Conservation (phyloP, 2,113 vertebrate genomes). For the Rafetus swinhoei region DNA sequence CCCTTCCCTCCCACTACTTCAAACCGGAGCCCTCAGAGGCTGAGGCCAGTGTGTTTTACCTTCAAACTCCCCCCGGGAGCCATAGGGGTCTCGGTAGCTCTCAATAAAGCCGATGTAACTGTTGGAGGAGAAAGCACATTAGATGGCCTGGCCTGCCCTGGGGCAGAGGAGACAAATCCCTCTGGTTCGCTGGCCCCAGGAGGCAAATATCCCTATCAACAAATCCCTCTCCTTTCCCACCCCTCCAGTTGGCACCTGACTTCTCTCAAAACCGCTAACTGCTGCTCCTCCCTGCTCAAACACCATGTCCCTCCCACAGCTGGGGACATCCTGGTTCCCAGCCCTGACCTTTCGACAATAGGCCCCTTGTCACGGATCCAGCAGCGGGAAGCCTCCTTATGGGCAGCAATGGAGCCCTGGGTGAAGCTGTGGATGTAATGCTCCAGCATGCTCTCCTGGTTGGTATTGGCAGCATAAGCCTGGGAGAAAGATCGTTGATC, state of each 20-base stretch:
- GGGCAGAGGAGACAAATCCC: background rate
- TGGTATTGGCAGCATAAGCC: slow-evolving; percentile 86
- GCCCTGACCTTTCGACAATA: slow-evolving; percentile 90
- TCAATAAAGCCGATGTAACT: slow-evolving; percentile 96
- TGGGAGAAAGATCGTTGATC: slow-evolving; percentile 29
- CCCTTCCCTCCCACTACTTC: background rate
- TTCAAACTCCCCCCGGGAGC: slow-evolving; percentile 95
- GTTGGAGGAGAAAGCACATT: slow-evolving; percentile 25
- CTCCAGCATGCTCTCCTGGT: slow-evolving; percentile 87
- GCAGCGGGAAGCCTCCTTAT: slow-evolving; percentile 90
- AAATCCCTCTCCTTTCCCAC: background rate
- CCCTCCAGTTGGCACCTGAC: background rate
- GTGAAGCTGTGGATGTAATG: slow-evolving; percentile 87
- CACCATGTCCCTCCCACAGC: background rate
- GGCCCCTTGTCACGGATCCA: slow-evolving; percentile 95
- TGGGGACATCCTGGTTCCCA: background rate
- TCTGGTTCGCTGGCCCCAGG: background rate
- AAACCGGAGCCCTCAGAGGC: background rate
- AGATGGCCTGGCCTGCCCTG: background rate
- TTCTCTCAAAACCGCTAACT: background rate
- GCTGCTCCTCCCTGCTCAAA: background rate
- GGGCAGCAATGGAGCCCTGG: slow-evolving; percentile 87
- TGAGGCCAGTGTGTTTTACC: slow-evolving; percentile 69
- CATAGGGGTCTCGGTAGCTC: slow-evolving; percentile 94
- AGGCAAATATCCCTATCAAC: background rate